A percentile compares a stretch with the other conserved stretches of the same genome.
Conservation (phyloP, 92 coral and sea anemone species). For the Palythoa heliodiscus region DNA sequence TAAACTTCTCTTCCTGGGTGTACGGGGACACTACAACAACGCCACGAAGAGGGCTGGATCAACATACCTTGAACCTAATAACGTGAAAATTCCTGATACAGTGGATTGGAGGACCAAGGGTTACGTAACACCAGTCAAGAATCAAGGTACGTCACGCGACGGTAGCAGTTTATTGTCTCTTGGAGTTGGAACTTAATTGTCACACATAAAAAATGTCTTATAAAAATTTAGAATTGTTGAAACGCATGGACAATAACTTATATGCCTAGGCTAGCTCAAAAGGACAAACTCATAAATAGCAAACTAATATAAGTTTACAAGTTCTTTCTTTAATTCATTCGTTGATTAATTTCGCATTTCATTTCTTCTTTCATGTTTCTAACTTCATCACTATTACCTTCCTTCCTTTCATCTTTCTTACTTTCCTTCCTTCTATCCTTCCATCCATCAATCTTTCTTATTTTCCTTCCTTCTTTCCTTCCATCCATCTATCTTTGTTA, state of each 20-base stretch:
- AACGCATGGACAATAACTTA: too few species aligned
- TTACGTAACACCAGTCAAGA: constrained; percentile 85
- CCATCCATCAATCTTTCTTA: background rate
- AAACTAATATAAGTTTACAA: too few species aligned
- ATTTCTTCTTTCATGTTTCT: background rate
- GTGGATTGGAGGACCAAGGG: constrained; percentile 91
- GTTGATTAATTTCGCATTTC: background rate
- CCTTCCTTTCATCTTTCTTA: background rate
- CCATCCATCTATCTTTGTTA: background rate
- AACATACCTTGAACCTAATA: constrained; percentile 59
- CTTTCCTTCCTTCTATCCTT: background rate
- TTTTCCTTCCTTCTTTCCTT: background rate
- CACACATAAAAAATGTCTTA: background rate
- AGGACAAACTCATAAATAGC: too few species aligned
- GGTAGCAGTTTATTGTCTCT: background rate
- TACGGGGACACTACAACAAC: constrained; percentile 33
- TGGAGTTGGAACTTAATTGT: background rate
- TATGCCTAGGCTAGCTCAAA: too few species aligned
- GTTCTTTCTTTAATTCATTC: background rate
- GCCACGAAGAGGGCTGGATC: constrained; percentile 39
- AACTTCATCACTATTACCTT: background rate
- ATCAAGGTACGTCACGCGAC: constrained; percentile 58
- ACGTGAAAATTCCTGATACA: constrained; percentile 55
- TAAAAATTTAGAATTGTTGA: background rate
- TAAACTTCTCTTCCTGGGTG: constrained; percentile 47